phyloP scores from a whole-genome alignment of 2,113 vertebrate genomes.

The Pagrus major region DNA sequence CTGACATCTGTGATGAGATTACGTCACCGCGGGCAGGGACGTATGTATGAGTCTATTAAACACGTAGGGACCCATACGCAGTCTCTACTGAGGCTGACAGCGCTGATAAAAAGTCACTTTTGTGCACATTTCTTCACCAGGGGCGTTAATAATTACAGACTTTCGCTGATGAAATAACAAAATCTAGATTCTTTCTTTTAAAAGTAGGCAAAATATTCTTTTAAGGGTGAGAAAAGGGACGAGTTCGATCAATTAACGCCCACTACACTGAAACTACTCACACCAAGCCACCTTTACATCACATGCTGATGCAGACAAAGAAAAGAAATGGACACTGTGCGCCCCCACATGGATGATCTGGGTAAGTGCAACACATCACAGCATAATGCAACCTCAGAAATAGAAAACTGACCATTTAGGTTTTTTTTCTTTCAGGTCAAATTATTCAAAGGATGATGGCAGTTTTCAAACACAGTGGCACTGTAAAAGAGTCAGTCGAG shows the following conservation, averaged over 20 bases:
- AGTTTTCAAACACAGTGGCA: neutral
- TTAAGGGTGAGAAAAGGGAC: neutral
- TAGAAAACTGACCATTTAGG: neutral
- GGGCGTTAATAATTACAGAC: neutral
- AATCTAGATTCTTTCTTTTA: neutral
- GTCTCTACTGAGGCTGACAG: neutral
- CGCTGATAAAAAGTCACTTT: neutral
- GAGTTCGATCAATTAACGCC: neutral
- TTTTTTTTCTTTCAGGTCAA: neutral
- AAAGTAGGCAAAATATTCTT: neutral
- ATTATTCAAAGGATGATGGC: neutral
- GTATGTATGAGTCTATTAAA: neutral
- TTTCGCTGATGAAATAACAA: neutral
- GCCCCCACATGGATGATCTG: conserved; percentile 60
- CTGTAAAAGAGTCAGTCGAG: conserved; percentile 45
- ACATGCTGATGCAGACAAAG: neutral
- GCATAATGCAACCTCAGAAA: neutral
- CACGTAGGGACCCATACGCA: neutral
- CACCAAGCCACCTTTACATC: neutral
- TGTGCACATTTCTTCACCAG: neutral
- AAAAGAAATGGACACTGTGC: conserved; percentile 13
- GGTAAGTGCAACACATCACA: conserved; percentile 29
- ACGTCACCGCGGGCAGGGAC: conserved; percentile 1
- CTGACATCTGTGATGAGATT: neutral
- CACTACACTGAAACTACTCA: neutral